Evolutionary conservation across 2,113 vertebrate species (phyloP).

Genomic region (Taurulus bubalis): DNA sequence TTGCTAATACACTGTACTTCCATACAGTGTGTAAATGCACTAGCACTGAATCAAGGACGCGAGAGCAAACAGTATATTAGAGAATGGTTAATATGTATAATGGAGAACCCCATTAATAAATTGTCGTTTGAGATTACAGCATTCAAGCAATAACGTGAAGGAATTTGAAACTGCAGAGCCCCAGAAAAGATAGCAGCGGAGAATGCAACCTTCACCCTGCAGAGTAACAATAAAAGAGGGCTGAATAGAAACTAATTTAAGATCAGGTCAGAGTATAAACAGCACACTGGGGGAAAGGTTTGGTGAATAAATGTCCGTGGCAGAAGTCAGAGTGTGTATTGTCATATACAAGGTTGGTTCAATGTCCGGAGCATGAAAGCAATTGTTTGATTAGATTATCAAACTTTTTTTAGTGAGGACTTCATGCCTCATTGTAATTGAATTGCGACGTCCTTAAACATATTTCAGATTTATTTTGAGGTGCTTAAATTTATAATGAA

Average conservation of each 20-base stretch:
- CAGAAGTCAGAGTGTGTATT: conserved; percentile 29
- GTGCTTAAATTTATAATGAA: neutral
- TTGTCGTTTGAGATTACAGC: conserved; percentile 31
- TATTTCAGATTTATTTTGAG: neutral
- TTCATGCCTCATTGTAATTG: neutral
- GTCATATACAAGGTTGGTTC: conserved; percentile 40
- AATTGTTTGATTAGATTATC: conserved; percentile 12
- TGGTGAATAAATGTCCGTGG: conserved; percentile 35
- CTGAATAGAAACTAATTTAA: conserved; percentile 47
- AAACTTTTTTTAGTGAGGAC: neutral
- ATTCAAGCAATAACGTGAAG: conserved; percentile 20
- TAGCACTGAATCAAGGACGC: neutral
- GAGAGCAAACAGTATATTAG: neutral
- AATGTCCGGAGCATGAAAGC: conserved; percentile 35
- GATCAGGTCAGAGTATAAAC: conserved; percentile 50
- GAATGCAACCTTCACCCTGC: conserved; percentile 35
- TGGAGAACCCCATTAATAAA: conserved; percentile 38
- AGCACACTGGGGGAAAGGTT: conserved; percentile 37
- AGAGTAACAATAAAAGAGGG: conserved; percentile 20
- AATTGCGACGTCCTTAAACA: neutral
- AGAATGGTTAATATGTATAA: conserved; percentile 14
- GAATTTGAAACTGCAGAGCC: conserved; percentile 13
- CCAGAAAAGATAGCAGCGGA: conserved; percentile 10
- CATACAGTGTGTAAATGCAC: neutral
- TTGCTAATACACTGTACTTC: neutral